Conservation (phyloP, 2,888 invertebrate genomes). For the Stenoptilia bipunctidactyla region DNA sequence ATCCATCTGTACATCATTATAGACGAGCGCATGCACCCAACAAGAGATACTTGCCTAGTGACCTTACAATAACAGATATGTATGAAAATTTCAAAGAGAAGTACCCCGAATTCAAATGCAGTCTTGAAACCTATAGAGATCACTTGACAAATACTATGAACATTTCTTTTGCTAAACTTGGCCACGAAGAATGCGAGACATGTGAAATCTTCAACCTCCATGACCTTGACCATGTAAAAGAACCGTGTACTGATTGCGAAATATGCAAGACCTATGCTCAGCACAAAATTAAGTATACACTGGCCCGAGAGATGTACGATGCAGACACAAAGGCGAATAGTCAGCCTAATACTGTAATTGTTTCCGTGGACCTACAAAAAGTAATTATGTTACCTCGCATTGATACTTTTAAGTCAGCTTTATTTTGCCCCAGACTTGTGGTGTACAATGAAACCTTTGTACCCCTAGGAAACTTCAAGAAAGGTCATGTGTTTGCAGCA, state of each 20-base stretch:
- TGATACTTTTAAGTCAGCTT: too few relatives aligned
- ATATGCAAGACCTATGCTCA: too few relatives aligned
- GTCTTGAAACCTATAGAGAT: constrained; percentile 4
- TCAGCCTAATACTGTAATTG: too few relatives aligned
- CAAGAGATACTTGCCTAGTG: constrained; percentile 8
- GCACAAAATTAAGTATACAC: too few relatives aligned
- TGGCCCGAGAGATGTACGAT: too few relatives aligned
- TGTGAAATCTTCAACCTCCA: constrained; percentile 4
- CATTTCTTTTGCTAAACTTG: constrained; percentile 12
- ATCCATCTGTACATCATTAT: constrained; percentile 12
- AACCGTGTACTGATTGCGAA: too few relatives aligned
- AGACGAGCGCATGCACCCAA: constrained; percentile 8
- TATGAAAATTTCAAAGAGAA: constrained; percentile 1
- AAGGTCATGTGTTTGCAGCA: too few relatives aligned
- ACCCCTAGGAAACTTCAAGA: constrained; percentile 8
- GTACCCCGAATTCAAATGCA: constrained; percentile 6
- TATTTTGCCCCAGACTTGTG: too few relatives aligned
- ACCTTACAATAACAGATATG: constrained; percentile 9
- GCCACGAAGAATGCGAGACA: constrained; percentile 10
- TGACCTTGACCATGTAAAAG: constrained; percentile 3
- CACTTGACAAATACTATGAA: constrained; percentile 8
- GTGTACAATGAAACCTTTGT: constrained; percentile 7
- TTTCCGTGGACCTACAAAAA: too few relatives aligned
- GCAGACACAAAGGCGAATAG: too few relatives aligned
- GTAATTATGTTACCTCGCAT: too few relatives aligned